Base-by-base conservation (phyloP, 2,888 invertebrate species). In the Ochlodes sylvanus region DNA sequence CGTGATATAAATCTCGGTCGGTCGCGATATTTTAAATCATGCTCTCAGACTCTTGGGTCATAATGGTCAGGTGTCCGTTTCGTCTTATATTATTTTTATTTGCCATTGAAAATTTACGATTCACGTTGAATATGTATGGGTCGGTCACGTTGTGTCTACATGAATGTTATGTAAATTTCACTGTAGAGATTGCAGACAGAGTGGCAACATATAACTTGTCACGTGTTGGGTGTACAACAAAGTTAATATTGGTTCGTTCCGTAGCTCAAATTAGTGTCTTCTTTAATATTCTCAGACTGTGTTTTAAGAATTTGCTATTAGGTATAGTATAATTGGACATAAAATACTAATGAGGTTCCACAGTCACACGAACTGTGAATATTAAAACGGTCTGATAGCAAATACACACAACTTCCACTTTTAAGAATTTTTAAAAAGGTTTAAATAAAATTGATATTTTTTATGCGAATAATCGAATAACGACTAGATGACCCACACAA, bases 151-250 rank as follows among this genome's bases (percentile, higher is more conserved):
- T 83, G 81, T 72, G 74, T 72, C 69, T 71, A 77, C 81, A 78
- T 79, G 81, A 77, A 77, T 76, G 76, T 83, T 89, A 90, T 90
- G 87, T 80, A 79, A 90, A 90, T 89, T 77, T 74, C 63, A 70
- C 71, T 71, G 73, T 71, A 74, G 84, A 79, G 76, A 75, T 71
- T 85, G 83, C 85, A 92, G 92, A 92, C 92, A 88, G 88, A 82
- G 80, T 90, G 92, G 92, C 91, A 77, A 54, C 32, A 19, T 44
- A 50, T 21, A 52, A 14, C 32, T 72, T 75, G 71, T 74, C 47
- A 47, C 15, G 4, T 12, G 2, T 17, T 47, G 9, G 9, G 17
- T 27, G n/a, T 1, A 17, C 15, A 47, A 9, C 9, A 47, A 47
- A 15, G 17, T 17, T 7, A 47, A 47, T 50, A 19, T 12, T 50